Evolutionary conservation across 2,113 vertebrate genomes (phyloP).

Genomic region (Tupaia chinensis): DNA sequence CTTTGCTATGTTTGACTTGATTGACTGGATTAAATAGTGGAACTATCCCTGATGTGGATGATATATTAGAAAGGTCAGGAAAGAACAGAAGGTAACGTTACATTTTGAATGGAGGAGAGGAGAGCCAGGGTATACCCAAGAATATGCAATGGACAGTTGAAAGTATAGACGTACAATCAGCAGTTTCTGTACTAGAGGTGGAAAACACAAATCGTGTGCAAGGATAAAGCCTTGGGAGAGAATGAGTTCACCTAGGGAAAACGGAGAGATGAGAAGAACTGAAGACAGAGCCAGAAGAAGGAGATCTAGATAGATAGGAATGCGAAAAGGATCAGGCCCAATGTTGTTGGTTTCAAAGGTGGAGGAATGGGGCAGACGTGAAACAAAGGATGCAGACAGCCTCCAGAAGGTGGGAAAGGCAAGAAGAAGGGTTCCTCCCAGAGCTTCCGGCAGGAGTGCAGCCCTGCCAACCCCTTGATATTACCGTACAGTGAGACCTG

Average conservation of each 20-base stretch:
- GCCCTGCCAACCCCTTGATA: background rate
- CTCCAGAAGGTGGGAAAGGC: background rate
- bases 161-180: background rate
- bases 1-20: background rate
- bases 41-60: background rate
- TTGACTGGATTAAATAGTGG: background rate
- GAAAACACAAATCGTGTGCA: background rate
- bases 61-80: background rate
- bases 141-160: background rate
- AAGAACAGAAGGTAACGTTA: background rate
- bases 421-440: background rate
- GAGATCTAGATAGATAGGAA: background rate
- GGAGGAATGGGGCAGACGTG: background rate
- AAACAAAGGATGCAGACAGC: background rate
- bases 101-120: background rate
- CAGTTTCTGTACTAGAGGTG: background rate
- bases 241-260: background rate
- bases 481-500: background rate
- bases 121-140: background rate
- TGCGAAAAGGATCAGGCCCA: background rate
- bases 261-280: background rate
- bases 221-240: background rate
- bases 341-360: background rate
- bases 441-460: background rate
- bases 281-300: background rate